Evolutionary conservation across 2,113 vertebrate species (phyloP).

Genomic region (Tragelaphus buxtoni): DNA sequence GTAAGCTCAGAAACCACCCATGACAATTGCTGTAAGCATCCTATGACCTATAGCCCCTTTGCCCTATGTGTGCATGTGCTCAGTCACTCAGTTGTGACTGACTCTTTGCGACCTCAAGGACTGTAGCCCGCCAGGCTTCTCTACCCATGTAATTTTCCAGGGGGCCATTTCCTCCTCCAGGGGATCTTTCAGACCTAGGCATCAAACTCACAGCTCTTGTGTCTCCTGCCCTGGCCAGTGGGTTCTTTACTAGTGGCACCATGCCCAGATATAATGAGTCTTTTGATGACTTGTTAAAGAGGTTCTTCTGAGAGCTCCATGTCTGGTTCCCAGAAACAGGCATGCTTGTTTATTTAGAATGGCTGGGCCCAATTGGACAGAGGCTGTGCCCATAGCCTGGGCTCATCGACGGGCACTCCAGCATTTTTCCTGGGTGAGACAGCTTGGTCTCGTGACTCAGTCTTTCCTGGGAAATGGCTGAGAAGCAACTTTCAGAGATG

Average conservation of each 20-base stretch:
- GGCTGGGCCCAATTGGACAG: background rate
- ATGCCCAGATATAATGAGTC: background rate
- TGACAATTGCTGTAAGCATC: background rate
- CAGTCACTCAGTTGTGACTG: background rate
- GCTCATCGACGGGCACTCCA: background rate
- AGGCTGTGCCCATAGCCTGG: background rate
- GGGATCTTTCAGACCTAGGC: background rate
- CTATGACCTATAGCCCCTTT: background rate
- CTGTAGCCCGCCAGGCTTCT: background rate
- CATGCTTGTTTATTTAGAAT: constrained; percentile 23
- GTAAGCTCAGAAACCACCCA: background rate
- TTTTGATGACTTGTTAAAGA: background rate
- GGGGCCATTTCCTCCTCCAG: background rate
- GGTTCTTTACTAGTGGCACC: background rate
- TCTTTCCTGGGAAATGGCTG: constrained; percentile 19
- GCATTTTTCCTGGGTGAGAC: constrained; percentile 20
- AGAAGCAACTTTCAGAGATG: constrained; percentile 37
- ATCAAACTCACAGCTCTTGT: background rate
- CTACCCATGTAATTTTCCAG: background rate
- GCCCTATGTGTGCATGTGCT: background rate
- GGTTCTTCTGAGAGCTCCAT: background rate
- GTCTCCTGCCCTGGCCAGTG: background rate
- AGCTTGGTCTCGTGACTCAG: constrained; percentile 26
- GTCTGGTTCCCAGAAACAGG: background rate
- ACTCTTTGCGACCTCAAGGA: background rate